Conservation (phyloP, 2,888 invertebrate species). For the Dastarcus helophoroides region DNA sequence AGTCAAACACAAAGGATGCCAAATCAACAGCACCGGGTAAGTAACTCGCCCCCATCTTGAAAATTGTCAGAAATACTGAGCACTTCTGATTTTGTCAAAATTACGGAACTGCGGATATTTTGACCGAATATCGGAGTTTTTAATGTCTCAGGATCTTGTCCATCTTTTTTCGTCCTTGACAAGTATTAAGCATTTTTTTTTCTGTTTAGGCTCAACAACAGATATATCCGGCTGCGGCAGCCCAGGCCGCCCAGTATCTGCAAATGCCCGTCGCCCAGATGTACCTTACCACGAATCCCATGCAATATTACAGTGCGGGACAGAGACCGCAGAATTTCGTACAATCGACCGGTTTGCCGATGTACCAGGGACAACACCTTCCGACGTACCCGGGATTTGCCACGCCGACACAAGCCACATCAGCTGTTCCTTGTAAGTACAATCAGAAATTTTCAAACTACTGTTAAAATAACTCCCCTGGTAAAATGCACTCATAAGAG, state of each 20-base stretch:
- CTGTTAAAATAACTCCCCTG: not conserved
- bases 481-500: not conserved
- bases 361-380: constrained; percentile 15
- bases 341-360: constrained; percentile 12
- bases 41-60: too few species aligned
- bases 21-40: constrained; percentile 28
- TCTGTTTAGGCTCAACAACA: constrained; percentile 17
- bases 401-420: constrained; percentile 14
- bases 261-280: constrained; percentile 14
- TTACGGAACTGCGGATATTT: too few species aligned
- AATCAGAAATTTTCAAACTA: constrained; percentile 1
- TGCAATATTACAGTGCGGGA: constrained; percentile 15
- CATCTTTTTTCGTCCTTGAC: too few species aligned
- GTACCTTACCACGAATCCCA: constrained; percentile 14
- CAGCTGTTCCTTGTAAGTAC: constrained; percentile 17
- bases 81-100: too few species aligned
- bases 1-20: constrained; percentile 30
- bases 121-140: too few species aligned
- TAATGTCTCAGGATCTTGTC: too few species aligned
- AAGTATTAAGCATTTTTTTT: too few species aligned
- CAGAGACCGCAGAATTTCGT: constrained; percentile 17
- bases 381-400: constrained; percentile 11
- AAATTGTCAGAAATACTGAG: too few species aligned
- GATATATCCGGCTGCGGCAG: constrained; percentile 13
- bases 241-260: constrained; percentile 15